Base-by-base conservation (phyloP, 2,888 invertebrate genomes). In the Mamestra brassicae region DNA sequence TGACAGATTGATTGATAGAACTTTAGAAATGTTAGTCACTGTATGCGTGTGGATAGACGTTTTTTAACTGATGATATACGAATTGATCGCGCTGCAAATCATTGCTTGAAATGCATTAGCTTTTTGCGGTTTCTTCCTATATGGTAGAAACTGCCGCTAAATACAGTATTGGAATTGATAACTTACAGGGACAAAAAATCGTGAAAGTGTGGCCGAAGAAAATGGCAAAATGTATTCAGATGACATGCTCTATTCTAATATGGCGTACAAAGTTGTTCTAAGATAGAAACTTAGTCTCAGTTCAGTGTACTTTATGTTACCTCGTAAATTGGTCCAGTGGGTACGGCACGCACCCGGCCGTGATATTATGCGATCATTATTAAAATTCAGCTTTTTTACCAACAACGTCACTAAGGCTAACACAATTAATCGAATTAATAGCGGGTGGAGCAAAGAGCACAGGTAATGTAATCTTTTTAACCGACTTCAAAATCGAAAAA, bases 301-400 rank as follows among this genome's bases (percentile, higher is more conserved):
- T 74, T 73, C 64, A 71, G 85, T 75, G 82, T 87, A 83, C 57
- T 70, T 71, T 76, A 78, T 76, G 76, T 78, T 85, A 80, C 84
- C 80, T 85, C 47, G 68, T 78, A 81, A 80, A 72, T 80, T 86
- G 87, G 83, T 89, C 83, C 82, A 85, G 78, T 85, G 84, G 78
- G 66, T 85, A 87, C 66, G 74, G 83, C 62, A 79, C 76, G 83
- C 88, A 85, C 69, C 69, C 78, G 80, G 68, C 87, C 89, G 87
- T 89, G 86, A 81, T 82, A 85, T 86, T 81, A 84, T 83, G 78
- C 78, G 74, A 72, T 78, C 71, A 76, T 85, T 77, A 81, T 86
- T 81, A 80, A 74, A 80, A 87, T 80, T 79, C 76, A 54, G 42
- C 47, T 80, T 84, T 86, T 85, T 80, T 38, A 68, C 36, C 10